Conservation (phyloP, 2,888 invertebrate genomes). For the Cantharis rustica region DNA sequence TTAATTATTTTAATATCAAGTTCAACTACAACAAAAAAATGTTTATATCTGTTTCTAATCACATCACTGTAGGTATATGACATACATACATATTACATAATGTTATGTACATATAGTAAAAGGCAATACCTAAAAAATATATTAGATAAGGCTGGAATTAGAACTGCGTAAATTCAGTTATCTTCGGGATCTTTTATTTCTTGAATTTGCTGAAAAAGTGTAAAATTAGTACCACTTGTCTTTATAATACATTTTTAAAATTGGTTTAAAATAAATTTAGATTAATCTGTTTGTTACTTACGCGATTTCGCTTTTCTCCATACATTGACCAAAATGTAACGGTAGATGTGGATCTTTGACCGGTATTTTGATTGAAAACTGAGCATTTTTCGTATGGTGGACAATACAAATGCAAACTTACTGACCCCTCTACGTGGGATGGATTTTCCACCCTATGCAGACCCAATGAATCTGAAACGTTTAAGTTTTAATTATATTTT, state of each 20-base stretch:
- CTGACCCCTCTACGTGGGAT: slow-evolving; percentile 84
- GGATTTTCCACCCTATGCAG: slow-evolving; percentile 95
- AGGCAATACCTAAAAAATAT: neutral
- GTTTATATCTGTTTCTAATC: neutral
- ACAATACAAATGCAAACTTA: slow-evolving; percentile 93
- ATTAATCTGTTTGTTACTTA: slow-evolving; percentile 50
- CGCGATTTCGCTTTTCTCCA: slow-evolving; percentile 76
- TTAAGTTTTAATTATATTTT: neutral
- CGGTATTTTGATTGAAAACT: slow-evolving; percentile 90
- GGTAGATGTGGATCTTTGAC: slow-evolving; percentile 69
- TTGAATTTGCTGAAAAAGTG: neutral
- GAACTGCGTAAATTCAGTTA: neutral
- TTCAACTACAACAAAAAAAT: neutral
- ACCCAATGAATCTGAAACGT: slow-evolving; percentile 81
- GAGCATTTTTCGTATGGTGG: slow-evolving; percentile 90
- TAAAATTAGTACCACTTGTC: neutral
- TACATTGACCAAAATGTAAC: slow-evolving; percentile 95
- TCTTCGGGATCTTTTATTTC: neutral
- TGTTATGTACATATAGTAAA: neutral
- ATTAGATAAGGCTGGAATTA: neutral
- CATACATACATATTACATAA: neutral
- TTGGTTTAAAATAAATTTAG: slow-evolving; percentile 5
- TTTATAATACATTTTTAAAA: neutral
- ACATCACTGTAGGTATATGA: neutral
- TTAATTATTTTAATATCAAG: neutral